Base-by-base conservation (phyloP, 2,888 invertebrate genomes). In the Trichopoda pennipes region DNA sequence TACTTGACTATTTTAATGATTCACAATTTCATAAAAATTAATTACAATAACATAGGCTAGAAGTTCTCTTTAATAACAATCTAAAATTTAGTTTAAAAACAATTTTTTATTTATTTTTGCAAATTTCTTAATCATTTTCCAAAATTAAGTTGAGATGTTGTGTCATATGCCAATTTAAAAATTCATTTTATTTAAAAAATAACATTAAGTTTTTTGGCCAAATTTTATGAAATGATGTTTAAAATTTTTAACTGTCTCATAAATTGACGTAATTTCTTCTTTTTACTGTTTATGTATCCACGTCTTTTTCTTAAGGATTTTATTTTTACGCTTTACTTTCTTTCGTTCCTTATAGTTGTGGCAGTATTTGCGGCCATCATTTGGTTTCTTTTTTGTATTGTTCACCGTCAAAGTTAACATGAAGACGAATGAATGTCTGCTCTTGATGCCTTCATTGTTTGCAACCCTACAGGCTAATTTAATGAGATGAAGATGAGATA, bases 401-500 rank as follows among this genome's bases (percentile, higher is more conserved):
- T 28, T 6, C 7, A 28, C 28, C 28, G 28, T 28, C 28, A 28
- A 28, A 28, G 28, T 28, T 28, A 28, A 28, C 28, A 28, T 28
- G 28, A 28, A 28, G 28, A 28, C 8, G 28, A 28, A 28, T 28
- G 7, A 28, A 28, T 28, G 28, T 28, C 28, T 28, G 4, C 19
- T 51, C 17, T 23, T 35, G 35, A 47, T 23, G 49, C 12, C n/a
- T 23, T 53, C 42, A 60, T 79, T 81, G 78, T 75, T 78, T 53
- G 44, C 60, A 66, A 55, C 58, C 78, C 81, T 61, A 60, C 53
- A 74, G 74, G 81, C 53, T 60, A 81, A 74, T 81, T 78, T 70
- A 70, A 78, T 78, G 70, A 74, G 69, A 77, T 69, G 74, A 19
- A 75, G 74, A 66, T 75, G 28, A 75, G 78, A 78, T 78, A 53